Evolutionary conservation across 2,113 vertebrate species (phyloP).

Genomic region (Pygoscelis antarcticus): DNA sequence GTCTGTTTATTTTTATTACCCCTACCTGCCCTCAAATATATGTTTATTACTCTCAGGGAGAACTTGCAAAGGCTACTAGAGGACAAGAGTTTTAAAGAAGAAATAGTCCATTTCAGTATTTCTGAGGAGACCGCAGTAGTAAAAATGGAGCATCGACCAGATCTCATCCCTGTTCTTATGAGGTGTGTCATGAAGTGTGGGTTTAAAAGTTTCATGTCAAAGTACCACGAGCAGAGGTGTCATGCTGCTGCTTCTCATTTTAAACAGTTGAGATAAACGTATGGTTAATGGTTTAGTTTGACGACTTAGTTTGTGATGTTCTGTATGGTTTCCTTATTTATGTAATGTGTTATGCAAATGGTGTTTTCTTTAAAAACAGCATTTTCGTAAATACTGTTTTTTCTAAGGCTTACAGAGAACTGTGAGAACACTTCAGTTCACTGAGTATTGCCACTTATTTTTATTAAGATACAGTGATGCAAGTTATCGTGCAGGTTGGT

Average conservation of each 20-base stretch:
- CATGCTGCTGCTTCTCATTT: neutral
- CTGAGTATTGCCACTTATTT: neutral
- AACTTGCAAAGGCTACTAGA: conserved; percentile 91
- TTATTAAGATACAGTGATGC: neutral
- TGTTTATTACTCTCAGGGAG: conserved; percentile 78
- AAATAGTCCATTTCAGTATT: conserved; percentile 93
- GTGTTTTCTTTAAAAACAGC: neutral
- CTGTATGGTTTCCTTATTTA: neutral
- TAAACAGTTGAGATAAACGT: neutral
- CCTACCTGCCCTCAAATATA: neutral
- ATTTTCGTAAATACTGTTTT: neutral
- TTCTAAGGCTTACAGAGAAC: neutral
- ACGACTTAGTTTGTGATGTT: neutral
- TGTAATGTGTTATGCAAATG: neutral
- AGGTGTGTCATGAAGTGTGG: conserved; percentile 76
- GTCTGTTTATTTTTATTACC: neutral
- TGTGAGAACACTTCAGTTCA: neutral
- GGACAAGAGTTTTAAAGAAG: conserved; percentile 94
- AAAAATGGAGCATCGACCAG: conserved; percentile 82
- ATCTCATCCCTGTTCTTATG: conserved; percentile 91
- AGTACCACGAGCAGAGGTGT: neutral
- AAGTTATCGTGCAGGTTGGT: neutral
- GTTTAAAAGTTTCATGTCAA: neutral
- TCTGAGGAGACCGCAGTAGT: conserved; percentile 88
- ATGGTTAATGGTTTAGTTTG: neutral